Evolutionary conservation across 2,113 vertebrate species (phyloP).

Genomic region (Pollachius pollachius): DNA sequence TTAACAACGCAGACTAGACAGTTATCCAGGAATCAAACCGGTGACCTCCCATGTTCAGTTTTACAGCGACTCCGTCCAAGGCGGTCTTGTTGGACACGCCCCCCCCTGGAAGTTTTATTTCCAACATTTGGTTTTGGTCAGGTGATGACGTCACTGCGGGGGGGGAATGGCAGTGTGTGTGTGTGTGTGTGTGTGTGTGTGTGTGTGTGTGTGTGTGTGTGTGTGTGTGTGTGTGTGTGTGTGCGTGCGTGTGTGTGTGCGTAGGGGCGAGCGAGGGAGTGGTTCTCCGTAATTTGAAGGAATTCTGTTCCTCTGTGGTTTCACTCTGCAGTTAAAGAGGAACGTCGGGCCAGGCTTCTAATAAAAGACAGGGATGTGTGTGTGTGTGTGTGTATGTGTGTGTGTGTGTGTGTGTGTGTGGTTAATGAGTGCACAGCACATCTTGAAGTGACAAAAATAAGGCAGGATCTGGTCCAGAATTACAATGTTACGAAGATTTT

Average conservation of each 20-base stretch:
- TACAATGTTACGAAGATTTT: constrained; percentile 36
- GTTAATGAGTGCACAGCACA: constrained; percentile 18
- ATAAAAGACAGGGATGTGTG: neutral
- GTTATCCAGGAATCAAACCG: too few species aligned
- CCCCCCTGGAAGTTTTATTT: too few species aligned
- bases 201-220: neutral
- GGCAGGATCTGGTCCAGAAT: constrained; percentile 42
- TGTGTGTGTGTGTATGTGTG: too few species aligned
- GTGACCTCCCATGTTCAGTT: too few species aligned
- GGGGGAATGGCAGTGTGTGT: neutral
- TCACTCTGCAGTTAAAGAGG: constrained; percentile 18
- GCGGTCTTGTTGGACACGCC: too few species aligned
- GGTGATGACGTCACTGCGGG: neutral
- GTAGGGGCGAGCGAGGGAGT: constrained; percentile 20
- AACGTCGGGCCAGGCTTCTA: constrained; percentile 47
- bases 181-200: neutral
- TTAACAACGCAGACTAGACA: too few species aligned
- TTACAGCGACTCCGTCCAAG: too few species aligned
- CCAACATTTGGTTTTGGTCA: too few species aligned
- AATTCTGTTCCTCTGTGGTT: constrained; percentile 33
- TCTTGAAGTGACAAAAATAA: constrained; percentile 53
- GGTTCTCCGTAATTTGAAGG: constrained; percentile 34
- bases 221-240: neutral
- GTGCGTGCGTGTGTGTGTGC: neutral
- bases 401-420: too few species aligned